phyloP scores from a whole-genome alignment of 2,888 invertebrate genomes.

The Troides oblongomaculatus region DNA sequence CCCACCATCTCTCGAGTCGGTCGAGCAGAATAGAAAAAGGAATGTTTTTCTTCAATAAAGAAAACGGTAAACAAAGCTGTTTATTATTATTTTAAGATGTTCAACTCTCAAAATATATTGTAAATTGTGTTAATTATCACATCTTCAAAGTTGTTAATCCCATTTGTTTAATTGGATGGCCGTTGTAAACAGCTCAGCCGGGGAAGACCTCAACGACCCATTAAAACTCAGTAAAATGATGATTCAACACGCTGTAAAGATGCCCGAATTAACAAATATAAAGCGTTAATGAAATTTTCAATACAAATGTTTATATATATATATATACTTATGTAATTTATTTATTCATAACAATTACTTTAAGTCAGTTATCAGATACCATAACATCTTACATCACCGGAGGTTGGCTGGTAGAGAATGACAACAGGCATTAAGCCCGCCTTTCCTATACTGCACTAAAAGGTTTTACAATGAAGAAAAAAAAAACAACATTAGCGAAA shows the following conservation, averaged over 20 bases:
- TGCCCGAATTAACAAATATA: conserved; percentile 8
- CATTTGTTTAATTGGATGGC: conserved; percentile 10
- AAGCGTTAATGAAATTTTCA: conserved; percentile 2
- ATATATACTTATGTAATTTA: background rate
- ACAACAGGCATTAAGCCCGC: too few relatives aligned
- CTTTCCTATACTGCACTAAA: too few relatives aligned
- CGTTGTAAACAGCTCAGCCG: conserved; percentile 17
- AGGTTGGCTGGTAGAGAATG: too few relatives aligned
- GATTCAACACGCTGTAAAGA: conserved; percentile 8
- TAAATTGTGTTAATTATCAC: conserved; percentile 10
- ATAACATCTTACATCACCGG: too few relatives aligned
- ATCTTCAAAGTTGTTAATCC: conserved; percentile 1
- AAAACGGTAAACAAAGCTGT: too few relatives aligned
- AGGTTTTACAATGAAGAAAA: too few relatives aligned
- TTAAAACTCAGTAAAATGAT: conserved; percentile 14
- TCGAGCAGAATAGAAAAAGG: too few relatives aligned
- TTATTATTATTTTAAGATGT: too few relatives aligned
- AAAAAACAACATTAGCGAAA: too few relatives aligned
- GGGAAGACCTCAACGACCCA: conserved; percentile 6
- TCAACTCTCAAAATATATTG: background rate
- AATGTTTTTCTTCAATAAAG: too few relatives aligned
- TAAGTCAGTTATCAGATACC: background rate
- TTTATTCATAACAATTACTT: background rate
- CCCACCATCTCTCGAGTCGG: too few relatives aligned
- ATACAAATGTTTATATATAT: background rate